Base-by-base conservation (phyloP, 2,113 vertebrate genomes). In the Miniopterus natalensis region DNA sequence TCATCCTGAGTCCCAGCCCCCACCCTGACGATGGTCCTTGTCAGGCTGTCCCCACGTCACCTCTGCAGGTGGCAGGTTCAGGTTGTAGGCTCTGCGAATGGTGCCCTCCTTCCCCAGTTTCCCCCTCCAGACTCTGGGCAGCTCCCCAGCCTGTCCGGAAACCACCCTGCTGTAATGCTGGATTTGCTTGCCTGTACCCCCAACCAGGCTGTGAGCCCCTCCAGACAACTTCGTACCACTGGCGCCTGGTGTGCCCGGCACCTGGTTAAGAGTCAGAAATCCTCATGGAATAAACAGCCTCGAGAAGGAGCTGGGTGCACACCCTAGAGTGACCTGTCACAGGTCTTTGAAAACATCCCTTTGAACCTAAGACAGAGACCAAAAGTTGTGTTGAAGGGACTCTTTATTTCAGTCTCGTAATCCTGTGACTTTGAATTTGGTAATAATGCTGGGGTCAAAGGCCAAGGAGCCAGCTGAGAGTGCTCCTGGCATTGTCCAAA, bases 391-490 rank as follows among this genome's bases (percentile, higher is more conserved):
- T 25, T 15, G 31, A 57, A 87, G 53, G 63, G 31, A 71, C 47
- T 71, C 47, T 87, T 18, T 59, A 71, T 29, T 49, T 40, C 40
- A 75, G 36, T 36, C 47, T n/a, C 57, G 49, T 21, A 65, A 59
- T 51, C 57, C 79, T 65, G 40, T 63, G 85, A 45, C 55, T 90
- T 96, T 66, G 68, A 88, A 57, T 78, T 85, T 51, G 57, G 61
- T 61, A 66, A 36, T 20, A 21, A n/a, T 63, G 4, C 27, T 40
- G 14, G 71, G 31, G 78, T 45, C 51, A n/a, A 77, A 74, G 78
- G 84, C 49, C 66, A 13, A 84, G 59, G 47, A 53, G 55, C 71
- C 85, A 51, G 42, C 1, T 2, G 21, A 4, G 77, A 15, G 45
- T 2, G 9, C 75, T 59, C 15, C 10, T 36, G 42, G 51, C 20